Percentiles rank a stretch among this genome's conserved stretches.
Evolutionary conservation across 2,113 vertebrate species (phyloP).

Genomic region (Carollia perspicillata): DNA sequence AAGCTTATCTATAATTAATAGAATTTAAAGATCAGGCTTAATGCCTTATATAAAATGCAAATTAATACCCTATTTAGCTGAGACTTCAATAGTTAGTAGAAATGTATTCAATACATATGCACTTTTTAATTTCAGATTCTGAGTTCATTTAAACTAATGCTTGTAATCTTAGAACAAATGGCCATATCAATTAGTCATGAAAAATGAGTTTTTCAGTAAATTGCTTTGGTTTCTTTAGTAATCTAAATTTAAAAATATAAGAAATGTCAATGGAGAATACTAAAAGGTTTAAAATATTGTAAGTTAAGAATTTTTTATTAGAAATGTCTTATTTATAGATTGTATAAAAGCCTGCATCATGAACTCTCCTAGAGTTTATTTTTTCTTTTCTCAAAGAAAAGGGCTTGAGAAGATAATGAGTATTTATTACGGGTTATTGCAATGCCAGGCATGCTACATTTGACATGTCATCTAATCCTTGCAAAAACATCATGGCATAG

Average conservation of each 20-base stretch:
- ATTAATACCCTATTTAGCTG: slow-evolving; percentile 10
- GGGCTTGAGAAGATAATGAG: background rate
- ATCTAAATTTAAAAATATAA: background rate
- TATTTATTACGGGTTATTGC: background rate
- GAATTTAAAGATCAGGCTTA: background rate
- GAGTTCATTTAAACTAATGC: slow-evolving; percentile 12
- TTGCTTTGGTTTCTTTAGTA: slow-evolving; percentile 14
- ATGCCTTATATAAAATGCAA: background rate
- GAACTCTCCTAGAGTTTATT: background rate
- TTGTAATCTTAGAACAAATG: background rate
- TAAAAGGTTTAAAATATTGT: background rate
- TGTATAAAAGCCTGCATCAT: background rate
- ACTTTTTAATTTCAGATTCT: slow-evolving; percentile 38
- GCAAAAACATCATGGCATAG: background rate
- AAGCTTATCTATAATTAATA: background rate
- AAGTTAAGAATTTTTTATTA: background rate
- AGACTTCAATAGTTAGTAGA: background rate
- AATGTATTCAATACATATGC: background rate
- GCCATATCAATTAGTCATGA: background rate
- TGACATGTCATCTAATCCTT: background rate
- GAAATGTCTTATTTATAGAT: background rate
- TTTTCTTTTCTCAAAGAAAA: background rate
- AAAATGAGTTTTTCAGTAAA: background rate
- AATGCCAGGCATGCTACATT: background rate
- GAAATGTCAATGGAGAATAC: slow-evolving; percentile 3